Evolutionary conservation across 2,113 vertebrate species (phyloP).

Genomic region (Pampusana beccarii): DNA sequence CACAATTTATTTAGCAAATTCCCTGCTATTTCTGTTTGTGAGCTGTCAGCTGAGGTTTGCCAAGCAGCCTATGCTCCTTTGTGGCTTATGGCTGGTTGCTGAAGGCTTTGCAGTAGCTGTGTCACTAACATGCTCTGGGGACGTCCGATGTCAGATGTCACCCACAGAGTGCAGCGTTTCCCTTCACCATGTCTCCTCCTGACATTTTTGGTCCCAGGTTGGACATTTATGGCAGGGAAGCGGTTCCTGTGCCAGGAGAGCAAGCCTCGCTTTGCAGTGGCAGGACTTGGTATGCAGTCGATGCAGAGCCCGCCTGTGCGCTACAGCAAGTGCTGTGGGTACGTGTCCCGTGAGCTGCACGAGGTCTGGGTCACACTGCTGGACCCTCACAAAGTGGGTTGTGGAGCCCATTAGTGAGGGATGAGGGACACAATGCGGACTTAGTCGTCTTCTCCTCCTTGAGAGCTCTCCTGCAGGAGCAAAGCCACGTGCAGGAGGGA

Average conservation of each 20-base stretch:
- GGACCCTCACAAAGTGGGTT: background rate
- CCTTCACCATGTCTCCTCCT: background rate
- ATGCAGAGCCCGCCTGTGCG: background rate
- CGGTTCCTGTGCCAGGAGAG: background rate
- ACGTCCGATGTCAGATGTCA: accelerated
- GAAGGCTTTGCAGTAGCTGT: background rate
- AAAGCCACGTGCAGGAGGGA: background rate
- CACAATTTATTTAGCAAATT: background rate
- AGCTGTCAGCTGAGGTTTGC: background rate
- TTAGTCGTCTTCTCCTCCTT: background rate
- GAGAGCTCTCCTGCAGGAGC: background rate
- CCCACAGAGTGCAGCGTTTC: background rate
- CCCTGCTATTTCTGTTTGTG: accelerated
- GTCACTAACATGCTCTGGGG: background rate
- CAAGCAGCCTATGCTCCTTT: accelerated
- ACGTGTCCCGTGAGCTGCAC: accelerated
- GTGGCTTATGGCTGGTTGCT: background rate
- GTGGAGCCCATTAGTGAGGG: background rate
- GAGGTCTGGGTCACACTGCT: background rate
- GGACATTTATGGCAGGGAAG: background rate
- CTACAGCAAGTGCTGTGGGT: accelerated
- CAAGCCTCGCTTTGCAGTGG: background rate
- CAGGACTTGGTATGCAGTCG: accelerated
- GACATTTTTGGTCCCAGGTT: background rate
- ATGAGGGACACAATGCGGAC: background rate